phyloP scores from a whole-genome alignment of 53 echinoderm and acorn worm genomes.

The Henricia sp. region DNA sequence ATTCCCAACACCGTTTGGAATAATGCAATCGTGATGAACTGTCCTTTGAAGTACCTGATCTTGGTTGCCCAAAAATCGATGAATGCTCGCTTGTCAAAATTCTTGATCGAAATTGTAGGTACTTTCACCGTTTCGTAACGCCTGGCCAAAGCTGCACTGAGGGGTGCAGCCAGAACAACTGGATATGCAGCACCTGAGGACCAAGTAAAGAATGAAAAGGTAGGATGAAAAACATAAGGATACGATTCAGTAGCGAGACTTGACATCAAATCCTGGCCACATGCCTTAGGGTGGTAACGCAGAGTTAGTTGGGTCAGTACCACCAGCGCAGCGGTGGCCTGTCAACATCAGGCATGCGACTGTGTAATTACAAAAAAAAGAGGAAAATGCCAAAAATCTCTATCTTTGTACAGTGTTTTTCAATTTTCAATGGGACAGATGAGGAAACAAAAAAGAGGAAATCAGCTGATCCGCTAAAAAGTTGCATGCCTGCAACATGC shows the following conservation, averaged over 20 bases:
- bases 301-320: too few species aligned
- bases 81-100: not conserved
- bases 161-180: conserved; percentile 63
- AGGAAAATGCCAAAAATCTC: too few species aligned
- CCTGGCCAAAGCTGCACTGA: conserved; percentile 71
- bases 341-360: too few species aligned
- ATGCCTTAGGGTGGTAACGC: too few species aligned
- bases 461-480: too few species aligned
- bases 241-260: too few species aligned
- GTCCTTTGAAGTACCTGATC: conserved; percentile 81
- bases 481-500: too few species aligned
- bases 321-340: too few species aligned
- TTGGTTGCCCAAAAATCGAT: conserved; percentile 76
- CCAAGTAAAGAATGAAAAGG: not conserved
- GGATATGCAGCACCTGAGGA: conserved; percentile 77
- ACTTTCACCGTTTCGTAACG: conserved; percentile 75
- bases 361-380: not conserved
- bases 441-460: too few species aligned
- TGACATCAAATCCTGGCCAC: too few species aligned
- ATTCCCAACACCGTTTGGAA: conserved; percentile 76
- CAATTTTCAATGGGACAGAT: too few species aligned
- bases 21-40: conserved; percentile 75
- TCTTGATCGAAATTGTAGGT: conserved; percentile 58
- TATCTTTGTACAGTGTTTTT: too few species aligned
- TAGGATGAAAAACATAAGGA: not conserved